phyloP scores from a whole-genome alignment of 2,888 invertebrate genomes.

The Amitus sp. region DNA sequence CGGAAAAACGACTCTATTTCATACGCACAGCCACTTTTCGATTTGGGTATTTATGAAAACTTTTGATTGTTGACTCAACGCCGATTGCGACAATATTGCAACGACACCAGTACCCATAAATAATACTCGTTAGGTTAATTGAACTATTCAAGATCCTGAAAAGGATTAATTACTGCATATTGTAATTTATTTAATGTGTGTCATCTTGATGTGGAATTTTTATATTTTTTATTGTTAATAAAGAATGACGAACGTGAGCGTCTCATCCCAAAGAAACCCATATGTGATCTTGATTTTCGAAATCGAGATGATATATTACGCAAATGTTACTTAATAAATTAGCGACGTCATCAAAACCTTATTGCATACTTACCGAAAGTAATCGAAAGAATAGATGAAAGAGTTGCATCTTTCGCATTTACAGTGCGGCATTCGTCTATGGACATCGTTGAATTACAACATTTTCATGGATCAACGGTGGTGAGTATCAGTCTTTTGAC shows the following conservation, averaged over 20 bases:
- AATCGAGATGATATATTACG: constrained; percentile 5
- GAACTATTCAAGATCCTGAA: constrained; percentile 37
- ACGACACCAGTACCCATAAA: constrained; percentile 50
- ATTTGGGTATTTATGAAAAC: too few relatives aligned
- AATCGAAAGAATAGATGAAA: not conserved
- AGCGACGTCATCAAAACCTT: not conserved
- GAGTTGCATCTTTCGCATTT: not conserved
- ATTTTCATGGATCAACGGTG: constrained; percentile 34
- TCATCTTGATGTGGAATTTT: constrained; percentile 12
- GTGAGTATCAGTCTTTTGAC: constrained; percentile 33
- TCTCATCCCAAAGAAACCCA: constrained; percentile 50
- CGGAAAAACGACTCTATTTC: too few relatives aligned
- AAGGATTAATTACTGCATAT: constrained; percentile 49
- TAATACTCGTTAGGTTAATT: constrained; percentile 50
- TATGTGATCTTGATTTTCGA: constrained; percentile 31
- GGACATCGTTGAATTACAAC: constrained; percentile 33
- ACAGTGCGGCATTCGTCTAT: constrained; percentile 10
- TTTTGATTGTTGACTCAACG: too few relatives aligned
- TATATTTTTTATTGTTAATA: constrained; percentile 46
- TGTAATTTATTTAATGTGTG: constrained; percentile 40
- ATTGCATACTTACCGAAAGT: constrained; percentile 16
- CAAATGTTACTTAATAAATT: not conserved
- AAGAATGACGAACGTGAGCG: constrained; percentile 50
- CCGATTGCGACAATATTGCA: constrained; percentile 14
- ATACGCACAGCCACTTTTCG: too few relatives aligned